Conservation (phyloP, 2,888 invertebrate genomes). For the Zaprionus lineosus region DNA sequence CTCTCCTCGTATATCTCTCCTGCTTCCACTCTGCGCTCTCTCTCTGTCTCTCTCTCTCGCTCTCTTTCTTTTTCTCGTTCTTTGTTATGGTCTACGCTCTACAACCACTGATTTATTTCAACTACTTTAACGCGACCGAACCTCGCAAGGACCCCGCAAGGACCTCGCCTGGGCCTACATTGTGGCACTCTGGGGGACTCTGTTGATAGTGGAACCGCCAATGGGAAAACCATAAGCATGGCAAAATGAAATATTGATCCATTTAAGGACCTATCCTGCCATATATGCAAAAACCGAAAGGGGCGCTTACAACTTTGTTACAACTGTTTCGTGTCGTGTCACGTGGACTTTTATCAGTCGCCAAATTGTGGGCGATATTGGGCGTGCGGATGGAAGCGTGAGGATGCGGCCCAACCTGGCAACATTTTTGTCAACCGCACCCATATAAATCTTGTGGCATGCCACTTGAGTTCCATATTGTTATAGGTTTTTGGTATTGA, state of each 20-base stretch:
- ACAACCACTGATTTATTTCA: slow-evolving; percentile 57
- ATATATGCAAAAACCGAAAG: slow-evolving; percentile 35
- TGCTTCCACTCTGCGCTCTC: neutral
- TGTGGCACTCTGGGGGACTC: neutral
- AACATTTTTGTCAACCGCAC: slow-evolving; percentile 43
- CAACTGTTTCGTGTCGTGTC: slow-evolving; percentile 16
- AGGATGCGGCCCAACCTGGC: slow-evolving; percentile 9
- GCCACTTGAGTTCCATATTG: slow-evolving; percentile 19
- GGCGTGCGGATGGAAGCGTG: too few relatives aligned
- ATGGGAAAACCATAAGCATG: neutral
- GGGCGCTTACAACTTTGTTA: slow-evolving; percentile 36
- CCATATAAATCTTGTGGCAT: slow-evolving; percentile 45
- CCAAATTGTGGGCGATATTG: too few relatives aligned
- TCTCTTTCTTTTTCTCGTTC: neutral
- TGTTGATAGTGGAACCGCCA: neutral
- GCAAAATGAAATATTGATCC: slow-evolving; percentile 70
- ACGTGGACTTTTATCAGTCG: slow-evolving; percentile 27
- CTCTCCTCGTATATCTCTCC: neutral
- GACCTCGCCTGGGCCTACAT: neutral
- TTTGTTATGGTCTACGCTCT: too few relatives aligned
- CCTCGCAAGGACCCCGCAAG: neutral
- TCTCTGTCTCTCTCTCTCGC: neutral
- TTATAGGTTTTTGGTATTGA: slow-evolving; percentile 15
- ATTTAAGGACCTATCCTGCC: slow-evolving; percentile 28
- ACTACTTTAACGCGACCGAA: slow-evolving; percentile 42